Evolutionary conservation across 2,797 vertebrate genomes (phyloP).

Genomic region (Sebastes steindachneri): DNA sequence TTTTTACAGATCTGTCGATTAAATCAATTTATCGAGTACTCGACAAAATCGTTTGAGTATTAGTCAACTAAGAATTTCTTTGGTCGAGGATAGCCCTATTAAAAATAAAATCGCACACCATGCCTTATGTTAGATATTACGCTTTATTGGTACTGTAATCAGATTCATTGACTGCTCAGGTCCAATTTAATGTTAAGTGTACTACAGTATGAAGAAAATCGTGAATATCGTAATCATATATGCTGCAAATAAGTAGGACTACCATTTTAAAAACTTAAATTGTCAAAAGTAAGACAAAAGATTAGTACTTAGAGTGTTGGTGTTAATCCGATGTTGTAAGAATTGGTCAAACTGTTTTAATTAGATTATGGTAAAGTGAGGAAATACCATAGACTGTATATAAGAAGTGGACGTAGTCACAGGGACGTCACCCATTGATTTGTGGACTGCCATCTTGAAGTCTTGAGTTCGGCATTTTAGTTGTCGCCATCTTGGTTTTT

Average conservation of each 20-base stretch:
- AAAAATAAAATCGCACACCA: background rate
- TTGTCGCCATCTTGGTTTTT: too few species aligned
- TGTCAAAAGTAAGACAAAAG: background rate
- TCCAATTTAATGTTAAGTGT: background rate
- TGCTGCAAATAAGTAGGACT: background rate
- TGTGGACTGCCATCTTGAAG: too few species aligned
- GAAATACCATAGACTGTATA: too few species aligned
- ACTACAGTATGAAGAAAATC: background rate
- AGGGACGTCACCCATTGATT: too few species aligned
- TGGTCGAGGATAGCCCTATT: background rate
- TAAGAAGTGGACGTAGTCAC: too few species aligned
- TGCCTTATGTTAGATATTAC: background rate
- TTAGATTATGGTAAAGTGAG: background rate
- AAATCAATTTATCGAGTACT: too few species aligned
- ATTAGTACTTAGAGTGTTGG: background rate
- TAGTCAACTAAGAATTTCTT: too few species aligned
- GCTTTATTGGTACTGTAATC: background rate
- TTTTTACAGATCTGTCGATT: too few species aligned
- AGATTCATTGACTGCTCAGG: conserved; percentile 1
- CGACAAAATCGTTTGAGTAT: too few species aligned
- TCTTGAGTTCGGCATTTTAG: too few species aligned
- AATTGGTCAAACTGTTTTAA: background rate
- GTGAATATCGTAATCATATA: background rate
- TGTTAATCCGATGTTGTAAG: background rate
- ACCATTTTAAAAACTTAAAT: background rate